phyloP scores from a whole-genome alignment of 2,113 vertebrate species.

The Tautogolabrus adspersus region DNA sequence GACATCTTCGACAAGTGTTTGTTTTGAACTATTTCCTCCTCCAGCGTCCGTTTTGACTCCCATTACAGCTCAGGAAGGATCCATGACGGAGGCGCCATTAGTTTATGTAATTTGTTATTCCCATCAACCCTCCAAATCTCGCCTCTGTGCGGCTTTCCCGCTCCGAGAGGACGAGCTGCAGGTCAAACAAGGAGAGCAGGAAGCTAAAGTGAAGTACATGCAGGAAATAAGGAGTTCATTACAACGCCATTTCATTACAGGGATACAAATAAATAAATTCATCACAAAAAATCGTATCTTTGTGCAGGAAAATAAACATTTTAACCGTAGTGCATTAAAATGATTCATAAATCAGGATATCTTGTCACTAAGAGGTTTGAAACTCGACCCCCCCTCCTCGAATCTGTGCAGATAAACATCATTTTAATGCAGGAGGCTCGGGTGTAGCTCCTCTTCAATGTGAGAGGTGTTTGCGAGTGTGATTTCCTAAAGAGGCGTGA shows the following conservation, averaged over 20 bases:
- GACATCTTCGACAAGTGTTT: not conserved
- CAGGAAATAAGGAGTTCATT: too few relatives aligned
- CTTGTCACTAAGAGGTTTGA: too few relatives aligned
- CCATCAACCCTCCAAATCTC: conserved; percentile 47
- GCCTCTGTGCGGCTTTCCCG: conserved; percentile 28
- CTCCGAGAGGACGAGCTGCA: conserved; percentile 5
- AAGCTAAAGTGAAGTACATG: not conserved
- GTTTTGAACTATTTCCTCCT: not conserved
- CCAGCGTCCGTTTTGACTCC: conserved; percentile 23
- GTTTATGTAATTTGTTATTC: conserved; percentile 66
- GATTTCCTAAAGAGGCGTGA: conserved; percentile 12
- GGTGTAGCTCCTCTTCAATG: conserved; percentile 5
- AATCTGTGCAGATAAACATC: not conserved
- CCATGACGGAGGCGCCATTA: conserved; percentile 57
- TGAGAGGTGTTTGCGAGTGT: not conserved
- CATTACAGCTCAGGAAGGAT: conserved; percentile 15
- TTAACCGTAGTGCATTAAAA: too few relatives aligned
- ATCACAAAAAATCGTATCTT: too few relatives aligned
- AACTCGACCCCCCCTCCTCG: too few relatives aligned
- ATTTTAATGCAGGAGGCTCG: conserved; percentile 14
- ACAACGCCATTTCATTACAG: too few relatives aligned
- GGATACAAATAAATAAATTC: too few relatives aligned
- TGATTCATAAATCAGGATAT: too few relatives aligned
- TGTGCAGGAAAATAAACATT: too few relatives aligned
- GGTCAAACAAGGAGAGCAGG: conserved; percentile 37